phyloP scores from a whole-genome alignment of 2,888 invertebrate genomes.

The Acanthosepion pharaonis region DNA sequence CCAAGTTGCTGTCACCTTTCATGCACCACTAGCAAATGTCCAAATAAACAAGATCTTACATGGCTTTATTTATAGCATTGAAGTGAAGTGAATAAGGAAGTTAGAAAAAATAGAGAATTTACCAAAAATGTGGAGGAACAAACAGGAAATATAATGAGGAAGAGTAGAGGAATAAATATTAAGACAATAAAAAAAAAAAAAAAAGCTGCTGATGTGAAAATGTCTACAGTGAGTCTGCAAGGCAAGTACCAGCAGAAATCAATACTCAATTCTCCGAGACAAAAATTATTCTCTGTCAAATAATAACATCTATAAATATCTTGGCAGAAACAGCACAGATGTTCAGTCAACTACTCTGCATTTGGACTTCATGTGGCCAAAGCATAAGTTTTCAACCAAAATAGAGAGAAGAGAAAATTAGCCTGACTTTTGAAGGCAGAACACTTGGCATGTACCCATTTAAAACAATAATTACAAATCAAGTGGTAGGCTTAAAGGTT shows the following conservation, averaged over 20 bases:
- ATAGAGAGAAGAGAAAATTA: constrained; percentile 1
- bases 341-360: background rate
- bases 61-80: background rate
- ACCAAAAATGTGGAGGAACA: background rate
- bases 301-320: constrained; percentile 33
- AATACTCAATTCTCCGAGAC: background rate
- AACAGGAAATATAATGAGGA: background rate
- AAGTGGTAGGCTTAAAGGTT: background rate
- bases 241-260: background rate
- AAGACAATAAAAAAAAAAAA: background rate
- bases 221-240: background rate
- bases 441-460: background rate
- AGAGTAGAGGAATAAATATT: background rate
- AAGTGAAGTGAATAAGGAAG: background rate
- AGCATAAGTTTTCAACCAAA: background rate
- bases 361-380: background rate
- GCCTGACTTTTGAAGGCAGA: background rate
- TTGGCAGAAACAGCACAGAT: background rate
- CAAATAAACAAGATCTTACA: background rate
- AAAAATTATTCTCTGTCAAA: background rate
- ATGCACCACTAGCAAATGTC: background rate
- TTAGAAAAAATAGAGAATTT: background rate
- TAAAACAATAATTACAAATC: background rate
- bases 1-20: background rate
- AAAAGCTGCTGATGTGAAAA: background rate